Evolutionary conservation across 2,113 vertebrate genomes (phyloP).

Genomic region (Microcebus murinus): DNA sequence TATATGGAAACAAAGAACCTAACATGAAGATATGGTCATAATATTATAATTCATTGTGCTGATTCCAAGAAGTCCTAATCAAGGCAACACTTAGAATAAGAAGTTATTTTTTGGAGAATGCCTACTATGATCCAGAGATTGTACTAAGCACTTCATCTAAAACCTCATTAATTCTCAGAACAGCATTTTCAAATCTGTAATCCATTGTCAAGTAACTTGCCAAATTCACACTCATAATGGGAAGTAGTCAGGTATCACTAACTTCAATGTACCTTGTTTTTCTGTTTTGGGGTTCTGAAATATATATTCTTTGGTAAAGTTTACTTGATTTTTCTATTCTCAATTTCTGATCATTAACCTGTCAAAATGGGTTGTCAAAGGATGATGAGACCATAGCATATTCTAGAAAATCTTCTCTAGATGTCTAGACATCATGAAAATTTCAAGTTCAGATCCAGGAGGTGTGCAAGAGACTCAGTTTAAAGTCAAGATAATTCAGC

Average conservation of each 20-base stretch:
- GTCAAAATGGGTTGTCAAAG: not conserved
- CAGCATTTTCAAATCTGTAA: not conserved
- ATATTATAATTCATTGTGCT: not conserved
- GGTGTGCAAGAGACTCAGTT: not conserved
- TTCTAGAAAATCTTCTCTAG: not conserved
- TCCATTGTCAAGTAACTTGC: not conserved
- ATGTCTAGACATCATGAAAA: not conserved
- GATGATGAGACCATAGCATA: not conserved
- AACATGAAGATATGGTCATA: not conserved
- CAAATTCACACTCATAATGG: not conserved
- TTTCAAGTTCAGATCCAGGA: not conserved
- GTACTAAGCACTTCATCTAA: not conserved
- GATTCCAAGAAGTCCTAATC: not conserved
- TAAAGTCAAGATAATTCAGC: not conserved
- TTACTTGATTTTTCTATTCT: not conserved
- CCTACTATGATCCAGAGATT: not conserved
- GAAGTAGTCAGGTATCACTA: not conserved
- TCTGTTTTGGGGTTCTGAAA: not conserved
- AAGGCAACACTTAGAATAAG: not conserved
- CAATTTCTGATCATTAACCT: not conserved
- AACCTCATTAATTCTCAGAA: not conserved
- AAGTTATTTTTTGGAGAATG: not conserved
- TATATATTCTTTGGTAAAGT: not conserved
- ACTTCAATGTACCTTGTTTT: not conserved
- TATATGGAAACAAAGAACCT: not conserved